Conservation (phyloP, 2,113 vertebrate genomes). For the Carassius auratus region DNA sequence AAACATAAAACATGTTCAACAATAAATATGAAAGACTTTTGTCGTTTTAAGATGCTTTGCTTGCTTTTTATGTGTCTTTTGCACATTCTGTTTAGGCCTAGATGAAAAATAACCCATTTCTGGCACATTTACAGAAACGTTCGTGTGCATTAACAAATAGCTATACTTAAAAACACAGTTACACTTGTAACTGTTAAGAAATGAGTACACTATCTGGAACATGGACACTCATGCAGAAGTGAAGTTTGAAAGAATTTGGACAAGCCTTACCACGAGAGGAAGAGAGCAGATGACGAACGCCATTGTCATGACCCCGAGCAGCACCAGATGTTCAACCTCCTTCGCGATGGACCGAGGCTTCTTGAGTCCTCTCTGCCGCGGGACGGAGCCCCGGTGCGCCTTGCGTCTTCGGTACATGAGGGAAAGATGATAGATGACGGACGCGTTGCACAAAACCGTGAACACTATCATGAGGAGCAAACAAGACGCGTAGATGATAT, state of each 20-base stretch:
- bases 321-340: constrained; percentile 85
- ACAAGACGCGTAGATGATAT: constrained; percentile 77
- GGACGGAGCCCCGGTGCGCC: constrained; percentile 42
- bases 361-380: background rate
- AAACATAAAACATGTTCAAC: too few relatives aligned
- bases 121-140: too few relatives aligned
- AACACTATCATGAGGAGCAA: constrained; percentile 78
- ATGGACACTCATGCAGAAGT: background rate
- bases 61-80: too few relatives aligned
- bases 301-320: constrained; percentile 83
- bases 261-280: constrained; percentile 83
- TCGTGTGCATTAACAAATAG: too few relatives aligned
- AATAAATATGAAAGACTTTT: too few relatives aligned
- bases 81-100: too few relatives aligned
- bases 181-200: background rate
- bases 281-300: constrained; percentile 83
- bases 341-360: constrained; percentile 64
- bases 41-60: too few relatives aligned
- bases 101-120: too few relatives aligned
- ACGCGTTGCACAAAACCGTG: constrained; percentile 81
- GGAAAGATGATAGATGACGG: constrained; percentile 73
- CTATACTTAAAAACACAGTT: too few relatives aligned
- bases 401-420: constrained; percentile 74
- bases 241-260: background rate
- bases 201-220: background rate